phyloP scores from a whole-genome alignment of 2,888 invertebrate species.

The Arctia plantaginis region DNA sequence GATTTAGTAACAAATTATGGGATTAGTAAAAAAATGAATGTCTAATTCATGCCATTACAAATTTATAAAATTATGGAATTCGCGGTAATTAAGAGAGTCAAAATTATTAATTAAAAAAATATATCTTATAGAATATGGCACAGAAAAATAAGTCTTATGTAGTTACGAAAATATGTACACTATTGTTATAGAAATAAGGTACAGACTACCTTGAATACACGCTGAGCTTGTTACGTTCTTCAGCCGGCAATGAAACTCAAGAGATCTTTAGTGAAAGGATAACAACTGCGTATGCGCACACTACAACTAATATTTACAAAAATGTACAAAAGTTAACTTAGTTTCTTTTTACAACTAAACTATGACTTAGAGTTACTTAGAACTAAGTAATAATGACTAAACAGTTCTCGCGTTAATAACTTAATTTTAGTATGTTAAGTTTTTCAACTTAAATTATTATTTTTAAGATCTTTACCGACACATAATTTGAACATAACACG shows the following conservation, averaged over 20 bases:
- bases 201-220: slow-evolving; percentile 66
- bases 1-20: slow-evolving; percentile 6
- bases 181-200: slow-evolving; percentile 38
- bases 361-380: slow-evolving; percentile 82
- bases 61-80: slow-evolving; percentile 19
- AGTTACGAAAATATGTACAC: slow-evolving; percentile 33
- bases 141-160: slow-evolving; percentile 50
- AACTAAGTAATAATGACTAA: slow-evolving; percentile 74
- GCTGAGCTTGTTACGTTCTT: slow-evolving; percentile 73
- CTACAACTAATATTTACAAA: slow-evolving; percentile 64
- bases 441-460: slow-evolving; percentile 20
- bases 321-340: slow-evolving; percentile 57
- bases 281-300: slow-evolving; percentile 80
- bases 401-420: slow-evolving; percentile 65
- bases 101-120: not conserved
- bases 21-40: not conserved
- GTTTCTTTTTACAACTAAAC: slow-evolving; percentile 60
- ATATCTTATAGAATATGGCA: slow-evolving; percentile 61
- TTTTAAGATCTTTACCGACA: slow-evolving; percentile 26
- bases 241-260: slow-evolving; percentile 83
- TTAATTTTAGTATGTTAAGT: slow-evolving; percentile 22
- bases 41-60: slow-evolving; percentile 18
- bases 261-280: slow-evolving; percentile 87
- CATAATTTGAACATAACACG: slow-evolving; percentile 45
- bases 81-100: not conserved